Conservation (phyloP, 2,888 invertebrate species). For the Tenthredo mesomela region DNA sequence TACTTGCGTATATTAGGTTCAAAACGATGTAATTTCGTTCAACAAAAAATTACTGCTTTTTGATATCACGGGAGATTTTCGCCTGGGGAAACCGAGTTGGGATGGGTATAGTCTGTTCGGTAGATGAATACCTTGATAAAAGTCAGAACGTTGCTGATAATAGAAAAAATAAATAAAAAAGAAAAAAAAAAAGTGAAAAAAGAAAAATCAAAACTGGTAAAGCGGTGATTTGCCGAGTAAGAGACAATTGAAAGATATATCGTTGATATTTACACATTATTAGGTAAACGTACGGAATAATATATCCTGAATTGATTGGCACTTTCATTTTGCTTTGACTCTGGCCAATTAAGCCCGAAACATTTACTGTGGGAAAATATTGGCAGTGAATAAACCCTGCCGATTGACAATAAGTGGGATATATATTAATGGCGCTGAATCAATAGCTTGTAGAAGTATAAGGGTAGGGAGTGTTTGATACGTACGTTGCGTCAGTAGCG, state of each 20-base stretch:
- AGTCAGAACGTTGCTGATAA: neutral
- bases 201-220: neutral
- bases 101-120: neutral
- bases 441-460: neutral
- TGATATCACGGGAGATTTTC: neutral
- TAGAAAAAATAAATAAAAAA: neutral
- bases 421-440: neutral
- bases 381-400: neutral
- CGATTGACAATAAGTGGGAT: conserved; percentile 11
- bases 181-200: neutral
- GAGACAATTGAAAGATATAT: neutral
- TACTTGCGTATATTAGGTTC: neutral
- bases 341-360: neutral
- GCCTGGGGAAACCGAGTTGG: neutral
- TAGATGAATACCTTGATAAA: neutral
- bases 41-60: neutral
- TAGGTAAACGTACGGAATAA: neutral
- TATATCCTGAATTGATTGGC: neutral
- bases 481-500: neutral
- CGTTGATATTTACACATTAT: neutral
- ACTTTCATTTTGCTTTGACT: neutral
- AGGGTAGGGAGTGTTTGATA: neutral
- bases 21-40: neutral
- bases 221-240: neutral
- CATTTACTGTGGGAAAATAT: neutral